Evolutionary conservation across 2,113 vertebrate species (phyloP).

Genomic region (Rhinichthys klamathensis): DNA sequence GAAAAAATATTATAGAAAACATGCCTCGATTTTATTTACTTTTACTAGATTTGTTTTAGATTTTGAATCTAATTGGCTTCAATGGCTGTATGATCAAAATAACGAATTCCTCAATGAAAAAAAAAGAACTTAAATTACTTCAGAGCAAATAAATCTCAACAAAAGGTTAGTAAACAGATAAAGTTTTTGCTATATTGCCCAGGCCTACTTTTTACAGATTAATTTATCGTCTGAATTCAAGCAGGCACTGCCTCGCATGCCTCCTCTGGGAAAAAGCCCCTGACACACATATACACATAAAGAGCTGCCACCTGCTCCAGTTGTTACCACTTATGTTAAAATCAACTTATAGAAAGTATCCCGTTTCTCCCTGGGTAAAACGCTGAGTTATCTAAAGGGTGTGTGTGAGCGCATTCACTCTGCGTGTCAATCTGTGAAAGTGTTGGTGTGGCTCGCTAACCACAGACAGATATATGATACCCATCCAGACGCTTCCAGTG

Average conservation of each 20-base stretch:
- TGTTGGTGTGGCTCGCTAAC: slow-evolving; percentile 36
- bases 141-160: not conserved
- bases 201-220: not conserved
- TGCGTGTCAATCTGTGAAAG: not conserved
- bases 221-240: not conserved
- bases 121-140: not conserved
- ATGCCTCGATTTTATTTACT: not conserved
- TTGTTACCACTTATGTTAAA: slow-evolving; percentile 32
- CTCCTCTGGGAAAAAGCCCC: slow-evolving; percentile 23
- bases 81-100: not conserved
- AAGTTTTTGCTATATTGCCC: not conserved
- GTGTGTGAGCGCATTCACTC: slow-evolving; percentile 6
- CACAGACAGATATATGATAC: slow-evolving; percentile 41
- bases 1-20: not conserved
- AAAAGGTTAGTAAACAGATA: not conserved
- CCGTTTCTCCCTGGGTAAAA: slow-evolving; percentile 30
- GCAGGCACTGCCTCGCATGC: not conserved
- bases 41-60: no score
- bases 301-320: slow-evolving; percentile 48
- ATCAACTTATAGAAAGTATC: slow-evolving; percentile 44
- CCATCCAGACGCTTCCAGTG: slow-evolving; percentile 32
- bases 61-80: no score
- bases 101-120: not conserved
- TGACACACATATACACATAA: not conserved
- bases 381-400: slow-evolving; percentile 8